Evolutionary conservation across 1,140 invertebrate genomes (phyloP).

Genomic region (Araneus ventricosus): DNA sequence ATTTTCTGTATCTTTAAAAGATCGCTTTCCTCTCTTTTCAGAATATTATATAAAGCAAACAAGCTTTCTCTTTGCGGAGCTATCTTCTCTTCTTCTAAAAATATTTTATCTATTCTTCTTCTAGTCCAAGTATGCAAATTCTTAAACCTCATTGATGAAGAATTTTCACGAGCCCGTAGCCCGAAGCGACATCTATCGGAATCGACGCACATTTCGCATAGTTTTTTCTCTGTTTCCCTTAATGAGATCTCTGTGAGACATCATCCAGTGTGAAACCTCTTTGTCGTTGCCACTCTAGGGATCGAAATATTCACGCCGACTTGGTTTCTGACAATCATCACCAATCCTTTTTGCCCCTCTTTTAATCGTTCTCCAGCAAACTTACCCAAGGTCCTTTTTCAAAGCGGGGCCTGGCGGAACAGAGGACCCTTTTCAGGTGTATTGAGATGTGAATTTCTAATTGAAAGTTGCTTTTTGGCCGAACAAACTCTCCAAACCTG

Average conservation of each 20-base stretch:
- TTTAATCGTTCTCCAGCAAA: not conserved
- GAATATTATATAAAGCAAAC: too few relatives aligned
- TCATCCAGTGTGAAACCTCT: not conserved
- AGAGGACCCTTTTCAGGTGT: not conserved
- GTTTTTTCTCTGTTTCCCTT: not conserved
- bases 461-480: constrained; percentile 24
- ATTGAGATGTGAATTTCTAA: constrained; percentile 36
- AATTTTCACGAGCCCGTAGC: not conserved
- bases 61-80: too few relatives aligned
- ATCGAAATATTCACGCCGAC: not conserved
- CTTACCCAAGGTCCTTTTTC: not conserved
- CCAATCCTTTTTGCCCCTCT: too few relatives aligned
- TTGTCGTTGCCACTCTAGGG: not conserved
- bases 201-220: not conserved
- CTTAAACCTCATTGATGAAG: not conserved
- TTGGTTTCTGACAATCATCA: not conserved
- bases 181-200: constrained; percentile 27
- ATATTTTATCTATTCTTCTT: not conserved
- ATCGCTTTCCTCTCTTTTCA: too few relatives aligned
- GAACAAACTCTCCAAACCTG: not conserved
- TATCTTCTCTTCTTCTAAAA: not conserved
- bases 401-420: not conserved
- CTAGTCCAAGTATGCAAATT: not conserved
- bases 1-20: too few relatives aligned
- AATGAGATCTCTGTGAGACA: not conserved